Percentiles rank a stretch among this genome's conserved stretches.
Evolutionary conservation across 2,888 invertebrate species (phyloP).

Genomic region (Calameuta pallipes): DNA sequence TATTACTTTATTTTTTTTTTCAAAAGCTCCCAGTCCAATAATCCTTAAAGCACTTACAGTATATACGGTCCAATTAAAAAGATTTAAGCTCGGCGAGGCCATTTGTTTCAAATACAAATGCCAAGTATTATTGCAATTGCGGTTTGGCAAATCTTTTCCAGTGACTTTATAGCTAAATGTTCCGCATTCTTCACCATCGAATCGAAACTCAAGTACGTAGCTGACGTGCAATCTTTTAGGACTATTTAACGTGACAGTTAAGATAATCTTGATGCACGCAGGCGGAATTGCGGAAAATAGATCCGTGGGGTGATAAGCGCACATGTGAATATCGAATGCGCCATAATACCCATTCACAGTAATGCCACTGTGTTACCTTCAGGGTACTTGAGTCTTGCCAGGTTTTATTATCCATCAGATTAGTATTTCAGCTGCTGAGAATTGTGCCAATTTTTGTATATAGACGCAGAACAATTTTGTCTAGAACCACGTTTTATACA

Average conservation of each 20-base stretch:
- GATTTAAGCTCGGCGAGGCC: neutral
- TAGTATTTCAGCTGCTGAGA: neutral
- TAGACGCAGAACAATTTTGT: neutral
- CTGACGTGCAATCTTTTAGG: neutral
- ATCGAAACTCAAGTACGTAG: neutral
- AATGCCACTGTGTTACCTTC: neutral
- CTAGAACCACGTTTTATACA: neutral
- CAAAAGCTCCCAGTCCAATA: neutral
- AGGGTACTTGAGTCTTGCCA: neutral
- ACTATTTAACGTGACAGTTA: neutral
- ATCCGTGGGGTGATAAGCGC: neutral
- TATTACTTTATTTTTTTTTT: neutral
- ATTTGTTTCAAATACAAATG: neutral
- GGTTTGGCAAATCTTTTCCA: neutral
- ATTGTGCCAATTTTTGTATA: neutral
- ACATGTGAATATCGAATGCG: neutral
- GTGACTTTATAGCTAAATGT: neutral
- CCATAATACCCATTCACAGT: neutral
- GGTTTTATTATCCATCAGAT: neutral
- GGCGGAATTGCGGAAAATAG: neutral
- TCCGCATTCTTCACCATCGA: neutral
- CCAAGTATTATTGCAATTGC: neutral
- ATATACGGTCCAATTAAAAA: neutral
- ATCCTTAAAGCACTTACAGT: neutral
- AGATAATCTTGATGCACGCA: neutral